Evolutionary conservation across 1,140 invertebrate species (phyloP), one percentile per base, ranked within the genome.

Genomic region (Heliconius eleuchia): DNA sequence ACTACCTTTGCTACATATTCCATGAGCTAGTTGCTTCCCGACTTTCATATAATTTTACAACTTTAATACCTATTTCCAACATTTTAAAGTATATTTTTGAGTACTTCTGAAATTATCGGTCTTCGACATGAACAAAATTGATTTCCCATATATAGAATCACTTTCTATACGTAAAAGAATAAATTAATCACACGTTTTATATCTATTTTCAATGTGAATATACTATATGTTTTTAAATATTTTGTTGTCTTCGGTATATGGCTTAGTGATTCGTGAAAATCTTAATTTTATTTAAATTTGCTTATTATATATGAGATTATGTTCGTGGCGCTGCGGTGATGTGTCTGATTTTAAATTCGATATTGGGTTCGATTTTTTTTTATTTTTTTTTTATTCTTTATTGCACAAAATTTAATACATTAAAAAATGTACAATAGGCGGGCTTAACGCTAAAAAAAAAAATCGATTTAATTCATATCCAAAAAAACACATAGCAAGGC

Each of bases 131-230:
- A 71, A 66, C 72, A 78, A 78, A 77, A 84, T 88, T 87, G 88
- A 84, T 88, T 88, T 85, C 85, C 86, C 86, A 88, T 89, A 82
- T 87, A 74, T 87, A 74, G 83, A 87, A 88, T 88, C 85, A 87
- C 86, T 88, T 85, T 82, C 74, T 57, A 71, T 74, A 55, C 42
- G 52, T 55, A 52, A 71, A 46, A 57, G 23, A 76, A 76, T 27
- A 60, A 60, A 57, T 76, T 71, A 30, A 71, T 76, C 74, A 46
- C 46, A 76, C 37, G 27, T 76, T 76, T 76, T 70, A 76, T 76
- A 57, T 70, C 57, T 75, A 75, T 75, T 57, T 60, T 66, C 11
- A n/a, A 75, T 60, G 18, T 55, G 55, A 52, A 11, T 23, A 60
- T 8, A 23, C n/a, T 9, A 60, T 57, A 57, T 11, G 19, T 7